A percentile compares a stretch with the other conserved stretches of the same genome.
These are phyloP conservation scores for Contarinia nasturtii DNA, from an alignment of 1,140 invertebrate genomes.

Conservation along the genomic window DNA sequence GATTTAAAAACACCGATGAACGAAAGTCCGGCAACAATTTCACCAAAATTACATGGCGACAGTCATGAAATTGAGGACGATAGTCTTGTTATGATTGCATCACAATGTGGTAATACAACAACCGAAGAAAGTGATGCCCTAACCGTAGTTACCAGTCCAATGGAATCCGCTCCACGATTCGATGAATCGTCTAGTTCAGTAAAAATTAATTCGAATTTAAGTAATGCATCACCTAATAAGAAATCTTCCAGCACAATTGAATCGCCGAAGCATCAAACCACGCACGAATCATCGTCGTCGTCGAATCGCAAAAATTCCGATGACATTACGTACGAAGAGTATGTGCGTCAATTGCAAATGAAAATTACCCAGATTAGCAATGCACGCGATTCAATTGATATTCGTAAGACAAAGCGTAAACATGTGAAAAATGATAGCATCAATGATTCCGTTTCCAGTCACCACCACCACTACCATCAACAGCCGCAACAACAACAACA, in stretches of 20 bases:
- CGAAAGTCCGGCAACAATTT: conserved; percentile 7
- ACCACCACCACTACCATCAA: neutral
- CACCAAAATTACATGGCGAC: neutral
- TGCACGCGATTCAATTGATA: conserved; percentile 45
- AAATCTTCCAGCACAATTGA: neutral
- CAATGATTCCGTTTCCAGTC: conserved; percentile 17
- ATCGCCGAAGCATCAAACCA: conserved; percentile 7
- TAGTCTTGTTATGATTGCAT: conserved; percentile 25
- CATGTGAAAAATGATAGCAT: conserved; percentile 26
- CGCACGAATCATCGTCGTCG: conserved; percentile 3
- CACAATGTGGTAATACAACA: conserved; percentile 17
- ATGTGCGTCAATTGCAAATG: conserved; percentile 44
- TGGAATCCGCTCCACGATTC: conserved; percentile 21
- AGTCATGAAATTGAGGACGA: conserved; percentile 33
- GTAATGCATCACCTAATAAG: conserved; percentile 8
- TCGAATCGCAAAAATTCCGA: conserved; percentile 6
- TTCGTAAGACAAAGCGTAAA: conserved; percentile 40
- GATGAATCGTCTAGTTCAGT: conserved; percentile 15
- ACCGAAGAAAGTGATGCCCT: conserved; percentile 34
- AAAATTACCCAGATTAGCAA: conserved; percentile 52
- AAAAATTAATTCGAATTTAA: conserved; percentile 15
- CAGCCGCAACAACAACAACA: conserved; percentile 11
- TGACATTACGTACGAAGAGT: conserved; percentile 34
- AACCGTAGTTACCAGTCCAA: conserved; percentile 31
- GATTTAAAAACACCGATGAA: conserved; percentile 21